A percentile compares a stretch with the other conserved stretches of the same genome.
Evolutionary conservation across 2,888 invertebrate species (phyloP).

Genomic region (Ophion obscuratus): DNA sequence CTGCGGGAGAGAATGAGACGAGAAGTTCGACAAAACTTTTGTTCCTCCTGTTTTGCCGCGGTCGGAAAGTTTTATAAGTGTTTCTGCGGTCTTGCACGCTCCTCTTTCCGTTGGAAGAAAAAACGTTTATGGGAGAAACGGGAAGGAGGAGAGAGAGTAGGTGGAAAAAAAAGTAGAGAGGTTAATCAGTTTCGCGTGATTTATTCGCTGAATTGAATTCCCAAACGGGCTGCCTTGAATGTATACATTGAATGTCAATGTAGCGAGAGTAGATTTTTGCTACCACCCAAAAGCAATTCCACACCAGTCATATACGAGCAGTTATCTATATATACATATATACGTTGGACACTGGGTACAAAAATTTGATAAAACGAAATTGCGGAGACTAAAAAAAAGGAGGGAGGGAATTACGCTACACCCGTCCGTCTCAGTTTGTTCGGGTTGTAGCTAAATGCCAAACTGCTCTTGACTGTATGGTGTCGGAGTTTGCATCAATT

Average conservation of each 20-base stretch:
- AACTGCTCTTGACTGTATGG: too few relatives aligned
- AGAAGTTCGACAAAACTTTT: conserved; percentile 51
- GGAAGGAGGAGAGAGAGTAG: neutral
- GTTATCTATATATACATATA: too few relatives aligned
- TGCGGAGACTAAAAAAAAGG: too few relatives aligned
- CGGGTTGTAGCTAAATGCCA: too few relatives aligned
- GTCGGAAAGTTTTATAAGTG: conserved; percentile 62
- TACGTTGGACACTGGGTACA: too few relatives aligned
- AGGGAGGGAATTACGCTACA: too few relatives aligned
- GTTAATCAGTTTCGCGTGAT: conserved; percentile 76
- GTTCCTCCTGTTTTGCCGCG: conserved; percentile 44
- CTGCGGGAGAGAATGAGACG: conserved; percentile 22
- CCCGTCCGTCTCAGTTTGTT: too few relatives aligned
- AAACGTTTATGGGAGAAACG: conserved; percentile 9
- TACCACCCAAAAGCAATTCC: too few relatives aligned
- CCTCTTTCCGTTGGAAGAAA: conserved; percentile 9
- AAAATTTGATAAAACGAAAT: too few relatives aligned
- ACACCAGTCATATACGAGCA: too few relatives aligned
- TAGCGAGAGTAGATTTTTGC: too few relatives aligned
- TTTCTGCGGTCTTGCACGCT: conserved; percentile 48
- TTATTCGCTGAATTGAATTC: conserved; percentile 56
- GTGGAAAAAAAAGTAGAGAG: conserved; percentile 35
- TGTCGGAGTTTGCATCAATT: too few relatives aligned
- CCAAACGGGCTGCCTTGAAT: conserved; percentile 3
- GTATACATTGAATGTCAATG: neutral